Evolutionary conservation across 1,140 invertebrate species (phyloP), one percentile per base, ranked within the genome.

Genomic region (Palaemon carinicauda): DNA sequence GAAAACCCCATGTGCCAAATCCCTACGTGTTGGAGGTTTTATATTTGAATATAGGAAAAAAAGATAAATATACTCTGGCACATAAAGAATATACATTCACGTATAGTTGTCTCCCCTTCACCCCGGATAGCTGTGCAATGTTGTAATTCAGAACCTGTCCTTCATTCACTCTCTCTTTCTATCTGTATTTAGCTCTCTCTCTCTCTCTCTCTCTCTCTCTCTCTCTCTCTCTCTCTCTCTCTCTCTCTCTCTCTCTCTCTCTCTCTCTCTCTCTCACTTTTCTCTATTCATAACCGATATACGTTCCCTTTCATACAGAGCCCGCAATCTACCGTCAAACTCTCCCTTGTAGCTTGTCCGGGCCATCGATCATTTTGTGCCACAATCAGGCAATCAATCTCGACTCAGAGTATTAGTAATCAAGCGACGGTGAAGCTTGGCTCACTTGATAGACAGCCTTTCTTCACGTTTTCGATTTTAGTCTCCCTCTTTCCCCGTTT

Each of bases 301-400:
- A 21, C 73, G 73, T 50, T 75, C 51, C 73, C 33, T 50, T 75
- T 75, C 51, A 33, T 50, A 50, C 41, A 19, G 21, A 51, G 73
- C 15, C 73, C 73, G 51, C 73, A 75, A 75, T 75, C 73, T 50
- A 15, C 73, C 33, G 33, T 75, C 73, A 75, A 50, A 75, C 33
- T 19, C 73, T 41, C 73, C 33, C 73, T 75, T 75, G 73, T 50
- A 75, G 73, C 73, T 75, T 50, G 73, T 75, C 73, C 73, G n/a
- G 17, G 19, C 73, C 33, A 75, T 75, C 73, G 73, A 75, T 75
- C 73, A 75, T 75, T n/a, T 24, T 10, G 12, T 10, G 12, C 73
- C 73, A 50, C 73, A 75, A 75, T 75, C 73, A 75, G 33, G 73
- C 73, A 75, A 75, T 75, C 73, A 75, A 75, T 75, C 73, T 75